phyloP scores from a whole-genome alignment of 2,797 vertebrate species.

The Margarornis squamiger region DNA sequence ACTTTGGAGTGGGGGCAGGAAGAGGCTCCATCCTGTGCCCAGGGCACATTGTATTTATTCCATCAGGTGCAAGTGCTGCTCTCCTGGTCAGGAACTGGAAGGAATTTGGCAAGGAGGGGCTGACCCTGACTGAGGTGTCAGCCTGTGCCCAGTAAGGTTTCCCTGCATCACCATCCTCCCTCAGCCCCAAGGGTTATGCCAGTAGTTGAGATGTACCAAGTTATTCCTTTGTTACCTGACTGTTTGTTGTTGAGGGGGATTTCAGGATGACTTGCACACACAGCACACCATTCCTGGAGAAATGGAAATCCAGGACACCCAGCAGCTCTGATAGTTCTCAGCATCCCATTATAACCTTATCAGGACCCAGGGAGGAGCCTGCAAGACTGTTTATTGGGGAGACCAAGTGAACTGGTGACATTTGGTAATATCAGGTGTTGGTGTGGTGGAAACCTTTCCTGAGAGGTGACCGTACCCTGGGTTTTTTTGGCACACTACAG shows the following conservation, averaged over 20 bases:
- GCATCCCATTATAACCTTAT: not conserved
- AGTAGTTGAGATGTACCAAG: not conserved
- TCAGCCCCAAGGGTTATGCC: not conserved
- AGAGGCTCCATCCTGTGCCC: not conserved
- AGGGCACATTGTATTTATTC: not conserved
- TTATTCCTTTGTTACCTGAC: not conserved
- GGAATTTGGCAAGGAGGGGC: not conserved
- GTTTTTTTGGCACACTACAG: not conserved
- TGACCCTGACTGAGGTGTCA: not conserved
- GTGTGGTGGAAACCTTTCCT: not conserved
- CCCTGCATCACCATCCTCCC: not conserved
- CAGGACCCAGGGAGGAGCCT: not conserved
- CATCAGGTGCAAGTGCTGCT: not conserved
- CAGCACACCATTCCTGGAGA: not conserved
- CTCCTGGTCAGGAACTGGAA: not conserved
- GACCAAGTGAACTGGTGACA: not conserved
- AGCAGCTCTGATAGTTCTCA: not conserved
- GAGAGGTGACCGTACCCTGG: not conserved
- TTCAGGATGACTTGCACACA: not conserved
- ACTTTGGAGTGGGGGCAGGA: not conserved
- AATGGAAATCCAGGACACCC: not conserved
- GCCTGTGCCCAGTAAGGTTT: not conserved
- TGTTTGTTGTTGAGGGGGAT: accelerated
- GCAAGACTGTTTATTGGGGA: not conserved
- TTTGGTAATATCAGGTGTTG: not conserved